Conservation (phyloP, 2,113 vertebrate species). For the Myodes glareolus region DNA sequence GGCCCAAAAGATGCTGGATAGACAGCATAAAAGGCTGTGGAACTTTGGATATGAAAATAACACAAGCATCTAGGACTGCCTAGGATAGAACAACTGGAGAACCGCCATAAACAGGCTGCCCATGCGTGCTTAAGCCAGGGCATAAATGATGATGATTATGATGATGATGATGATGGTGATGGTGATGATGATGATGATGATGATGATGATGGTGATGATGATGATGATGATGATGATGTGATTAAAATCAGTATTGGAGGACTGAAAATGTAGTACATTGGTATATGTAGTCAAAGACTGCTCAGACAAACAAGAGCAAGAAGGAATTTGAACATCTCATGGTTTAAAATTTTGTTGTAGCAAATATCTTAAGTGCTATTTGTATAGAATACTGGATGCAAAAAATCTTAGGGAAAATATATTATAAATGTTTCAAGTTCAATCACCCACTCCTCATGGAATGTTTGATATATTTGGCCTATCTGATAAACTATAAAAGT, state of each 20-base stretch:
- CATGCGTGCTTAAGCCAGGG: no score
- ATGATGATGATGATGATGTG: no score
- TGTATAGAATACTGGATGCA: background rate
- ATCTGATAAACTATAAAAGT: background rate
- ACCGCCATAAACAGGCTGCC: no score
- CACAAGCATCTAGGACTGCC: no score
- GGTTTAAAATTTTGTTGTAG: background rate
- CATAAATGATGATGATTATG: no score
- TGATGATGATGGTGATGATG: fast-evolving
- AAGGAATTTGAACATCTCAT: background rate
- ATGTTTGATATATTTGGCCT: background rate
- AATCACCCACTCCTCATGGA: background rate
- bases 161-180: no score
- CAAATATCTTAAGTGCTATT: background rate
- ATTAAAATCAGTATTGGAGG: background rate
- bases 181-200: no score
- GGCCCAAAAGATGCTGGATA: no score
- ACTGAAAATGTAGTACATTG: background rate
- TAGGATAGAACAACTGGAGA: no score
- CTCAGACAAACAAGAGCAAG: background rate
- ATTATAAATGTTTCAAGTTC: background rate
- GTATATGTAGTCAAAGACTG: background rate
- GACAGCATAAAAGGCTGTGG: no score
- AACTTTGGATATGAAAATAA: no score
- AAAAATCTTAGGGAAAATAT: background rate